Evolutionary conservation across 1,140 invertebrate genomes (phyloP), one percentile per base, ranked within the genome.

Genomic region (Drosophila takahashii): DNA sequence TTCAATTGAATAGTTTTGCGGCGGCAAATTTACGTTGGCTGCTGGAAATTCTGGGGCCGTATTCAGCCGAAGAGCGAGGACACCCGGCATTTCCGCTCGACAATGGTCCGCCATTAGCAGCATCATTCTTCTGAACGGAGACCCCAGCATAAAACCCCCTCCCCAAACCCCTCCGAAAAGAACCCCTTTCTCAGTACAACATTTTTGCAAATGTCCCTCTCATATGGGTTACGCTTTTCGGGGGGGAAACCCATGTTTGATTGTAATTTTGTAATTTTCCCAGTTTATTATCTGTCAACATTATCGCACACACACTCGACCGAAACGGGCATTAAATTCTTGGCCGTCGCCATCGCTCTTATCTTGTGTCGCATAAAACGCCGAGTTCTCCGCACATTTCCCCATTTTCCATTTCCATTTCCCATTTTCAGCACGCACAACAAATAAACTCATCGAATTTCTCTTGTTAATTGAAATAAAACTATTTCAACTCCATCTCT

Each of bases 371-470:
- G 79, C 83, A 87, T 87, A 83, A 87, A 87, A 87, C 71, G 81
- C 81, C 65, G 36, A 62, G n/a, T 65, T 65, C 44, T 64, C 29
- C 61, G 29, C 26, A 26, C 29, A 9, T 32, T 32, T 32, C 29
- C 29, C 2, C 29, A 32, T 32, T 32, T 32, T 22, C 22, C 22
- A 22, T 22, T 22, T 22, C 22, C 22, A 22, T 22, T 22, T 32
- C 29, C 8, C 29, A 32, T 45, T 42, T 34, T 37, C 51, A 48
- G 47, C 44, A 71, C 65, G 44, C 56, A 71, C 78, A 81, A 77
- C 81, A 87, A 87, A 87, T 89, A 87, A 89, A 87, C 83, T 89
- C 83, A 87, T 87, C 83, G 83, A 87, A 89, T 87, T 87, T 87
- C 83, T 87, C 84, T 83, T 87, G 84, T 87, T 87, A 87, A 87